phyloP scores from a whole-genome alignment of 2,113 vertebrate genomes.

The Hepsetus odoe region DNA sequence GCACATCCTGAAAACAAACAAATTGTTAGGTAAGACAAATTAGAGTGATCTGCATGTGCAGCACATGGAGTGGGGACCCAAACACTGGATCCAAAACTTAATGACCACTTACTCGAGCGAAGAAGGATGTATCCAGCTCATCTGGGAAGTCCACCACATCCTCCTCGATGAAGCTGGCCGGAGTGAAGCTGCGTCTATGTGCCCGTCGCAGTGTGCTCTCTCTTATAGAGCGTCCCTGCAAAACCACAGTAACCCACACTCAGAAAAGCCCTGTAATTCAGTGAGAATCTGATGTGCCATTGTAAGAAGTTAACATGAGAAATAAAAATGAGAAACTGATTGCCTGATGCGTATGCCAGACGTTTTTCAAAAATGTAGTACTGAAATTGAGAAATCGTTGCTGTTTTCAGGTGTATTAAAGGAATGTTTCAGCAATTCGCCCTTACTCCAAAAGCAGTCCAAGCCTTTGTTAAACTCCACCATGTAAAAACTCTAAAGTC shows the following conservation, averaged over 20 bases:
- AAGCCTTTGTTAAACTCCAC: too few species aligned
- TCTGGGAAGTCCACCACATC: conserved; percentile 92
- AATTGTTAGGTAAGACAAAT: neutral
- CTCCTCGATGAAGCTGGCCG: conserved; percentile 94
- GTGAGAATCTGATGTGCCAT: neutral
- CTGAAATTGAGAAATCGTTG: too few species aligned
- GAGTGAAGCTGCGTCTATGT: conserved; percentile 93
- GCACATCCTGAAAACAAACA: conserved; percentile 81
- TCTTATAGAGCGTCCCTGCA: conserved; percentile 87
- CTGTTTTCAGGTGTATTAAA: too few species aligned
- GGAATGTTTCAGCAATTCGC: neutral
- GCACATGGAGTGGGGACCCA: neutral
- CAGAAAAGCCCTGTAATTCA: neutral
- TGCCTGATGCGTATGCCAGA: too few species aligned
- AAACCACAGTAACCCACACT: conserved; percentile 6
- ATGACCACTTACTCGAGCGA: conserved; percentile 83
- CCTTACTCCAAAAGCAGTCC: neutral
- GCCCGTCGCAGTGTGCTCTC: conserved; percentile 82
- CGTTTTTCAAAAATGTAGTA: neutral
- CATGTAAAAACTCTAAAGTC: too few species aligned
- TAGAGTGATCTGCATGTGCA: neutral
- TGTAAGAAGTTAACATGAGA: neutral
- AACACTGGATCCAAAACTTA: neutral
- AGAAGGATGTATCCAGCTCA: conserved; percentile 97
- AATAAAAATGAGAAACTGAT: too few species aligned